These are phyloP conservation scores for Mus musculus DNA, from an alignment of 2,113 vertebrate genomes.

Conservation along the genomic window DNA sequence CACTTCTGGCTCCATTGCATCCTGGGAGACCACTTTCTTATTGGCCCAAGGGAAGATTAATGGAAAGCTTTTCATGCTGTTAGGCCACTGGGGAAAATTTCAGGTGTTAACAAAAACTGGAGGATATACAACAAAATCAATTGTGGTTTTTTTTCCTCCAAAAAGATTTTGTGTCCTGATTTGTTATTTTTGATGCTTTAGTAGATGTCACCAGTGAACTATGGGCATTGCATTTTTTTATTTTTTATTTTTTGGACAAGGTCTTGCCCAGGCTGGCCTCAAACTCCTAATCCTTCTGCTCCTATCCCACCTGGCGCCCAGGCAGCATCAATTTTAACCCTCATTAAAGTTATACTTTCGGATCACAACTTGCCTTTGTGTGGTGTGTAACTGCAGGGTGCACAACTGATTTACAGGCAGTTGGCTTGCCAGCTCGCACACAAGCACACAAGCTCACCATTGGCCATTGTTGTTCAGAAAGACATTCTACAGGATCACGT, in stretches of 20 bases:
- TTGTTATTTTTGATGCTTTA: constrained; percentile 68
- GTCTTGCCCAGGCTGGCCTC: neutral
- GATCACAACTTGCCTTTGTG: neutral
- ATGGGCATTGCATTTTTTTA: neutral
- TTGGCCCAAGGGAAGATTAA: constrained; percentile 74
- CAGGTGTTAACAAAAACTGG: constrained; percentile 75
- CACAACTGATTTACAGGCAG: constrained; percentile 13
- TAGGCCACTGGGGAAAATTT: constrained; percentile 80
- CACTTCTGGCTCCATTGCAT: constrained; percentile 75
- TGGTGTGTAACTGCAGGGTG: no score
- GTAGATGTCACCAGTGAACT: constrained; percentile 40
- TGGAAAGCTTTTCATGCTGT: constrained; percentile 71
- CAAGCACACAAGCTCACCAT: constrained; percentile 5
- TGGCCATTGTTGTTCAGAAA: constrained; percentile 71
- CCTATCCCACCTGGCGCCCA: no score
- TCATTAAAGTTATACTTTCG: neutral
- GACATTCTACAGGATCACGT: constrained; percentile 69
- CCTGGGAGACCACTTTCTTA: constrained; percentile 59
- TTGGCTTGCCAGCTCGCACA: neutral
- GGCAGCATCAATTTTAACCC: constrained; percentile 20
- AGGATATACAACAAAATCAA: constrained; percentile 83
- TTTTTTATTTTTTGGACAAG: neutral
- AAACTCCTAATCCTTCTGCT: neutral
- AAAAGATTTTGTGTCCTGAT: constrained; percentile 72
- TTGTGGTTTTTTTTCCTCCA: constrained; percentile 37